Base-by-base conservation (phyloP, 2,888 invertebrate genomes). In the Caenorhabditis parvicauda region DNA sequence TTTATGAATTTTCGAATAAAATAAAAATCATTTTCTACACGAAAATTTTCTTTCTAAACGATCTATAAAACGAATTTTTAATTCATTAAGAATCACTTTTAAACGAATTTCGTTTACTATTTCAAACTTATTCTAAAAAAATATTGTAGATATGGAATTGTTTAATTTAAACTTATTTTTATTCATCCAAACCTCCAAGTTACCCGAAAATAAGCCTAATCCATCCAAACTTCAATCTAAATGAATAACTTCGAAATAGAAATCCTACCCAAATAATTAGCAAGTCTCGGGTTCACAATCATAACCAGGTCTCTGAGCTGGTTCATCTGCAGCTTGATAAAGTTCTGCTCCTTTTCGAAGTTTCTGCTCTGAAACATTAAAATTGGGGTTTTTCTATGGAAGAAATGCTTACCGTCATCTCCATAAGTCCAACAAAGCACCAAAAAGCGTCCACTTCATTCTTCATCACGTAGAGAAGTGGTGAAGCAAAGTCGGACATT, bases 391-490 rank as follows among this genome's bases (percentile, higher is more conserved):
- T 4, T n/a, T 38, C 17, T 29, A 2, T 38, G 7, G 9, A 38
- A n/a, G n/a, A n/a, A n/a, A n/a, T n/a, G n/a, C 37, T 47, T 21
- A 91, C 92, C 82, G 96, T 89, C 85, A 88, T 88, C 59, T 95
- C 89, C 93, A 98, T 96, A 76, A 95, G 91, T 7, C 94, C 94
- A 35, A 91, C 93, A 82, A 98, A 98, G 83, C 94, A 93, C 98
- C 98, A 98, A 84, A 98, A 98, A 0, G 92, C 89, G 82, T 96
- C 94, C 2, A 91, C 91, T 83, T 98, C 98, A 81, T 92, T 89
- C 67, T 89, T 88, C 85, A 94, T 86, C 43, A 95, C 86, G 79
- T 89, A 87, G 52, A 96, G 84, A 75, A 98, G 88, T 0, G 96
- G 96, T 5, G 95, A 91, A 52, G 98, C 83, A 48, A 96, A 86